phyloP scores from a whole-genome alignment of 2,797 vertebrate species.

The Cetoscarus ocellatus region DNA sequence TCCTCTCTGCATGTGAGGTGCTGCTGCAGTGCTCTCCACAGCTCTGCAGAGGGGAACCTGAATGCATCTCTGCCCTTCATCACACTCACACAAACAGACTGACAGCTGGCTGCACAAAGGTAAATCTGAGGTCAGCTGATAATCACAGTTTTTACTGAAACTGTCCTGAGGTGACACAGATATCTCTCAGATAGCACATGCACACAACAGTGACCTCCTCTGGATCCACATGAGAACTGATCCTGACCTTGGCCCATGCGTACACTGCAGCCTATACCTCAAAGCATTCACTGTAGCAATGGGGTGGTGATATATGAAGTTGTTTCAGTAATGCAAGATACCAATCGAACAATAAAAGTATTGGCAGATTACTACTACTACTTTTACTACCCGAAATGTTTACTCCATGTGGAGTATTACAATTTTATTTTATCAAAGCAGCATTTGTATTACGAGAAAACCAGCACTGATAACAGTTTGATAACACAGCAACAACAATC shows the following conservation, averaged over 20 bases:
- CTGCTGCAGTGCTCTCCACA: constrained; percentile 65
- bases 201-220: constrained; percentile 74
- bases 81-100: constrained; percentile 6
- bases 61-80: constrained; percentile 4
- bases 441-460: too few relatives aligned
- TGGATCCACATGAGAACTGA: constrained; percentile 60
- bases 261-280: not conserved
- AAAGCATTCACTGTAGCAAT: too few relatives aligned
- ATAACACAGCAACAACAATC: too few relatives aligned
- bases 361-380: too few relatives aligned
- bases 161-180: constrained; percentile 45
- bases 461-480: too few relatives aligned
- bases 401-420: too few relatives aligned
- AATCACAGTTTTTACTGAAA: constrained; percentile 4
- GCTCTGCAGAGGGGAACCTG: constrained; percentile 24
- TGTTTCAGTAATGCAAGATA: too few relatives aligned
- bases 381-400: too few relatives aligned
- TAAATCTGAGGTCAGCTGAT: constrained; percentile 58
- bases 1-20: constrained; percentile 25
- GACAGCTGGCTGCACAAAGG: constrained; percentile 40
- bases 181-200: not conserved
- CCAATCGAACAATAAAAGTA: too few relatives aligned
- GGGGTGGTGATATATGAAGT: too few relatives aligned
- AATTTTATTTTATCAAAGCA: too few relatives aligned
- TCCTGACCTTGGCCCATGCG: constrained; percentile 56